These are phyloP conservation scores for Stenoptilia bipunctidactyla DNA, from an alignment of 2,888 invertebrate species.

Conservation along the genomic window DNA sequence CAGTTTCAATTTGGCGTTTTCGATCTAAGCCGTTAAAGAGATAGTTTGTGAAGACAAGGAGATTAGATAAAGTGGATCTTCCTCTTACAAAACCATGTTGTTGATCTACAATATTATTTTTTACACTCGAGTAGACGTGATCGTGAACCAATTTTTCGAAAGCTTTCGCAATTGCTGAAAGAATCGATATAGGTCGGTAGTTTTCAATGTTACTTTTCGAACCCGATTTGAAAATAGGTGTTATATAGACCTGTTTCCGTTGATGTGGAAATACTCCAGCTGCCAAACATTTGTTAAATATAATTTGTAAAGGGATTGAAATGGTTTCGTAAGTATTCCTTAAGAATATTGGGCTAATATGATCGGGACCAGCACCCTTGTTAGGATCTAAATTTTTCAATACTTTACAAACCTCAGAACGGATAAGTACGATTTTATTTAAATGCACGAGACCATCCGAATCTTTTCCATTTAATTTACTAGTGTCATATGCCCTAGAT, in stretches of 20 bases:
- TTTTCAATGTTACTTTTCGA: neutral
- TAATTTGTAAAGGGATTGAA: neutral
- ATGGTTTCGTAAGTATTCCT: neutral
- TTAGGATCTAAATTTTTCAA: neutral
- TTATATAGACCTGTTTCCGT: conserved; percentile 1
- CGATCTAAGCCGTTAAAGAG: neutral
- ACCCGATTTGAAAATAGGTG: conserved; percentile 3
- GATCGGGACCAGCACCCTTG: conserved; percentile 1
- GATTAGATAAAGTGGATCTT: neutral
- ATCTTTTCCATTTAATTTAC: neutral
- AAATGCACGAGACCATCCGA: neutral
- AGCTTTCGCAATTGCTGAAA: conserved; percentile 2
- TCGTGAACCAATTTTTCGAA: too few species aligned
- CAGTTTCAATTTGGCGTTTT: neutral
- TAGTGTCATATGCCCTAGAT: neutral
- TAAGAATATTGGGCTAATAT: conserved; percentile 1
- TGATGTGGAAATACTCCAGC: neutral
- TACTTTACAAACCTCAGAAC: neutral
- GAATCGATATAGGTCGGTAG: conserved; percentile 1
- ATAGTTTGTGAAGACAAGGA: neutral
- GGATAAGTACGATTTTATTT: too few species aligned
- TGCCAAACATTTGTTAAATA: conserved; percentile 3
- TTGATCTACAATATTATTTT: neutral
- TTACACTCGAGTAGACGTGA: too few species aligned
- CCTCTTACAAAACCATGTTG: conserved; percentile 1